Percentiles rank a stretch among this genome's conserved stretches.
These are phyloP conservation scores for Sesia bembeciformis DNA, from an alignment of 2,888 invertebrate species.

Conservation along the genomic window DNA sequence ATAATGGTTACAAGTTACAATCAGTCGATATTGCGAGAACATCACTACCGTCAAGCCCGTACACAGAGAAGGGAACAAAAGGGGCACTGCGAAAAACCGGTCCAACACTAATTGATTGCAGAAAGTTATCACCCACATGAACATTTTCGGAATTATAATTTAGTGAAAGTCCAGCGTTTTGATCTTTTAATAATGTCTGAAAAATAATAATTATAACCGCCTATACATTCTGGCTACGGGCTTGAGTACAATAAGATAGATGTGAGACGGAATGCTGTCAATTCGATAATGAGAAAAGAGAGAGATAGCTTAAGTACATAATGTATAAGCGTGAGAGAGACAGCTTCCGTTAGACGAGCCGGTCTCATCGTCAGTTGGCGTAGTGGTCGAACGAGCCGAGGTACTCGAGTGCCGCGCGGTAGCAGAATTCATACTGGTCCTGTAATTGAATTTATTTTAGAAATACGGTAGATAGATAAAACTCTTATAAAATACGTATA, in stretches of 20 bases:
- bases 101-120: no score
- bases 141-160: no score
- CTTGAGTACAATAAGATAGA: constrained; percentile 13
- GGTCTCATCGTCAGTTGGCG: constrained; percentile 82
- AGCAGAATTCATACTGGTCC: constrained; percentile 99
- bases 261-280: constrained; percentile 23
- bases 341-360: constrained; percentile 52
- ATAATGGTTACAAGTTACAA: constrained; percentile 27
- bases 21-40: constrained; percentile 42
- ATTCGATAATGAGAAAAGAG: constrained; percentile 9
- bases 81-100: no score
- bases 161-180: no score
- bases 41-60: constrained; percentile 18
- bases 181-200: no score
- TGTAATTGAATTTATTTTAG: constrained; percentile 43
- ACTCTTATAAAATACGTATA: background rate
- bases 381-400: constrained; percentile 98
- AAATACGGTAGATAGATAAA: background rate
- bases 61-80: no score
- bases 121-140: no score
- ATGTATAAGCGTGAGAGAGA: constrained; percentile 7
- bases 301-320: constrained; percentile 37
- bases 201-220: no score
- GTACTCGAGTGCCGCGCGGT: constrained; percentile 98
- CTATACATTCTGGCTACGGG: no score